Base-by-base conservation (phyloP, 35 echinoderm and acorn worm species). In the Stichopus chloronotus region DNA sequence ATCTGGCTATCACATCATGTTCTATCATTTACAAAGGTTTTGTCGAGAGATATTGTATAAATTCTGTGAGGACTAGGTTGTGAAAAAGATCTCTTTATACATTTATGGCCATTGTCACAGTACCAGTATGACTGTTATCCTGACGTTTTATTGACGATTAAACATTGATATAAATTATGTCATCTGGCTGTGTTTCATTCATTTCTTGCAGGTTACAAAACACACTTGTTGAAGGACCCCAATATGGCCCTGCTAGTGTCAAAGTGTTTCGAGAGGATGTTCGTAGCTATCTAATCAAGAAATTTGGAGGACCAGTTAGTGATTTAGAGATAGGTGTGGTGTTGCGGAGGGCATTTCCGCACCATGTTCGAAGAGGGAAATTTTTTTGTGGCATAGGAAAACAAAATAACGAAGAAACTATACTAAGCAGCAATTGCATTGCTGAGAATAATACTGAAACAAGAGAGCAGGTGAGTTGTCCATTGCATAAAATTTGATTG, bases 191-290 rank as follows among this genome's bases (percentile, higher is more conserved):
- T 43, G 30, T 43, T 43, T 43, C 30, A 43, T 43, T 43, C 30
- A 43, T 58, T 30, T 88, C 25, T 21, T n/a, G 7, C 90, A 95
- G 94, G 94, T 82, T 95, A 57, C 90, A 95, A 63, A 86, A 84
- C 23, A 95, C 86, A 52, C 94, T 95, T 13, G 63, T 77, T 58
- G 91, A 86, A 81, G 94, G 94, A 87, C 91, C 94, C 52, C 53
- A 87, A 56, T 79, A 88, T 88, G 94, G 94, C 76, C 94, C 94
- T 60, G 63, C 74, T 56, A 92, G 94, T 61, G 76, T 95, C 22
- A 92, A 86, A 88, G 91, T 92, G 24, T 95, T 92, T 88, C 90
- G 94, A 25, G 94, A 95, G 79, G 94, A 95, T 80, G 86, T 95
- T 22, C 94, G 94, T n/a, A 79, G 55, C 16, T 56, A 92, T 53